A percentile compares a stretch with the other conserved stretches of the same genome.
These are phyloP conservation scores for Lithophane socia DNA, from an alignment of 2,888 invertebrate species.

Conservation along the genomic window DNA sequence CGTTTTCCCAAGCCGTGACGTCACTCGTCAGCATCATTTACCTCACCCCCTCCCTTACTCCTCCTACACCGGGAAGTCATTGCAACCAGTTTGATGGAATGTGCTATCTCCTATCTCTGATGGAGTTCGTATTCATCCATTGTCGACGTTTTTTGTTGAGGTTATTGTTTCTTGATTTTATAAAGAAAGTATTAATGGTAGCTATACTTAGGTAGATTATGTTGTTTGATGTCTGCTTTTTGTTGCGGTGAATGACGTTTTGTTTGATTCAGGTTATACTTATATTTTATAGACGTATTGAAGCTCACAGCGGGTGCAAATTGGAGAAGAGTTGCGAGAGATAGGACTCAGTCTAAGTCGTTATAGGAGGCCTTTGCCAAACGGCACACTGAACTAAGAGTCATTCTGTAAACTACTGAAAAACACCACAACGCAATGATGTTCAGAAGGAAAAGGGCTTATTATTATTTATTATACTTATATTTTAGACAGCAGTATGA, in stretches of 20 bases:
- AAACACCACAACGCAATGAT: too few species aligned
- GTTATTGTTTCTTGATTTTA: slow-evolving; percentile 53
- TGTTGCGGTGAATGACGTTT: background rate
- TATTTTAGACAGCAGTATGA: background rate
- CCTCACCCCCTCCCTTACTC: slow-evolving; percentile 20
- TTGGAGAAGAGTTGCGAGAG: too few species aligned
- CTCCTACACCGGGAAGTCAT: slow-evolving; percentile 66
- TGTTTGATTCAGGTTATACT: slow-evolving; percentile 9
- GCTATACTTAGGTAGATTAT: background rate
- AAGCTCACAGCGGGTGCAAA: too few species aligned
- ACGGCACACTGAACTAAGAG: too few species aligned
- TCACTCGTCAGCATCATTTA: slow-evolving; percentile 24
- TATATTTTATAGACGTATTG: too few species aligned
- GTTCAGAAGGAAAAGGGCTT: too few species aligned
- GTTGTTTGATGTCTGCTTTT: slow-evolving; percentile 4
- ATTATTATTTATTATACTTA: too few species aligned
- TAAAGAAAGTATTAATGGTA: slow-evolving; percentile 39
- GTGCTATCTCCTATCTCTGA: slow-evolving; percentile 48
- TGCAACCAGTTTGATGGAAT: slow-evolving; percentile 68
- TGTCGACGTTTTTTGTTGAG: slow-evolving; percentile 55
- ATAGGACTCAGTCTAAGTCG: too few species aligned
- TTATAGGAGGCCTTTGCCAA: too few species aligned
- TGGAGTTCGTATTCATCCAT: slow-evolving; percentile 45
- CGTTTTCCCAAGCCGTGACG: slow-evolving; percentile 50
- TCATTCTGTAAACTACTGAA: too few species aligned